A percentile compares a stretch with the other conserved stretches of the same genome.
phyloP scores from a whole-genome alignment of 2,888 invertebrate species.

The Euproctis similis region DNA sequence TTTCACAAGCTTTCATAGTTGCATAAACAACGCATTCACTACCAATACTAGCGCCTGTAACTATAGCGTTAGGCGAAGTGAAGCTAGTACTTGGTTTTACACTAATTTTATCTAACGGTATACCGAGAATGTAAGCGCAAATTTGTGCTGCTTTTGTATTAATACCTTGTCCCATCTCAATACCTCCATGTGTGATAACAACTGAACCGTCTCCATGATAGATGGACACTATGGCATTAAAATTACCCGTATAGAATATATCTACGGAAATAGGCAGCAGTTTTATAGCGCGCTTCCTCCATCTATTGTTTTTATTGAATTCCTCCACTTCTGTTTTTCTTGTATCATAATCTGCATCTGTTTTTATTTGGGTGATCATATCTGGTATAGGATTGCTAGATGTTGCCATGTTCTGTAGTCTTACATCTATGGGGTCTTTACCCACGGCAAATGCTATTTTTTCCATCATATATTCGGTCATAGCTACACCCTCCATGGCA shows the following conservation, averaged over 20 bases:
- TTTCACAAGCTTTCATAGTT: slow-evolving; percentile 78
- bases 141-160: slow-evolving; percentile 88
- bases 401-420: slow-evolving; percentile 70
- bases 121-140: slow-evolving; percentile 81
- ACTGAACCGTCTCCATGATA: slow-evolving; percentile 82
- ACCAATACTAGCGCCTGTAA: slow-evolving; percentile 80
- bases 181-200: slow-evolving; percentile 79
- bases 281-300: slow-evolving; percentile 84
- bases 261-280: slow-evolving; percentile 80
- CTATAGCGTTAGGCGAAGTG: slow-evolving; percentile 76
- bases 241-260: slow-evolving; percentile 70
- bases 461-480: slow-evolving; percentile 80
- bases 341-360: slow-evolving; percentile 63
- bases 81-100: slow-evolving; percentile 79
- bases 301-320: slow-evolving; percentile 80
- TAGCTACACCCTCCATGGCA: slow-evolving; percentile 76
- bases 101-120: slow-evolving; percentile 78
- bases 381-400: slow-evolving; percentile 58
- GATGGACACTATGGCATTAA: slow-evolving; percentile 77
- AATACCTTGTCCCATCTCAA: slow-evolving; percentile 87
- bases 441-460: slow-evolving; percentile 72
- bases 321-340: slow-evolving; percentile 57
- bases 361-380: slow-evolving; percentile 71
- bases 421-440: slow-evolving; percentile 76
- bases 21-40: slow-evolving; percentile 78